Evolutionary conservation across 2,113 vertebrate species (phyloP).

Genomic region (Paramormyrops kingsleyae): DNA sequence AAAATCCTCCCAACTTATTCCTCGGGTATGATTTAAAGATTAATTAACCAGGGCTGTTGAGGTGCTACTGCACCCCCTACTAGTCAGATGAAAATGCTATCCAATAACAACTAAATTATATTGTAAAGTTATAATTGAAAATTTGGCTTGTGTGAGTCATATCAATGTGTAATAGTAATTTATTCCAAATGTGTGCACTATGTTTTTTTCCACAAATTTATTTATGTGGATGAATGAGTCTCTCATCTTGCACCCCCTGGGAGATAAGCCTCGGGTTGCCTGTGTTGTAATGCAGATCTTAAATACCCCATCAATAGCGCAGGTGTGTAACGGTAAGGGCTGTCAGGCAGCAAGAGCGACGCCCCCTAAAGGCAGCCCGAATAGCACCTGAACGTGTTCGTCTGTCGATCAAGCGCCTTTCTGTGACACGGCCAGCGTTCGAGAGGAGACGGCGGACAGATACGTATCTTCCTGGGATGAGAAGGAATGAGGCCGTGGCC

Average conservation of each 20-base stretch:
- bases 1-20: neutral
- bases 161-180: neutral
- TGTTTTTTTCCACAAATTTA: neutral
- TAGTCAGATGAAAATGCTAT: neutral
- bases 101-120: neutral
- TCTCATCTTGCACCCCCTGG: neutral
- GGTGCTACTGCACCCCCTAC: neutral
- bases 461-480: neutral
- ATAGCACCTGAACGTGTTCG: neutral
- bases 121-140: neutral
- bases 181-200: neutral
- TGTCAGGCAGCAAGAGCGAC: constrained; percentile 12
- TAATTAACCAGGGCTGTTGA: neutral
- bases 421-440: neutral
- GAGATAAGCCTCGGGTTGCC: neutral
- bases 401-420: neutral
- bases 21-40: neutral
- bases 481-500: neutral
- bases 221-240: neutral
- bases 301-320: constrained; percentile 24
- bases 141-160: neutral
- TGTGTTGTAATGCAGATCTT: neutral
- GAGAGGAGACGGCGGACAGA: neutral
- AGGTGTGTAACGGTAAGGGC: constrained; percentile 15
- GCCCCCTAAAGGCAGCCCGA: constrained; percentile 9